Conservation (phyloP, 2,888 invertebrate species). For the Rhamnusium bicolor region DNA sequence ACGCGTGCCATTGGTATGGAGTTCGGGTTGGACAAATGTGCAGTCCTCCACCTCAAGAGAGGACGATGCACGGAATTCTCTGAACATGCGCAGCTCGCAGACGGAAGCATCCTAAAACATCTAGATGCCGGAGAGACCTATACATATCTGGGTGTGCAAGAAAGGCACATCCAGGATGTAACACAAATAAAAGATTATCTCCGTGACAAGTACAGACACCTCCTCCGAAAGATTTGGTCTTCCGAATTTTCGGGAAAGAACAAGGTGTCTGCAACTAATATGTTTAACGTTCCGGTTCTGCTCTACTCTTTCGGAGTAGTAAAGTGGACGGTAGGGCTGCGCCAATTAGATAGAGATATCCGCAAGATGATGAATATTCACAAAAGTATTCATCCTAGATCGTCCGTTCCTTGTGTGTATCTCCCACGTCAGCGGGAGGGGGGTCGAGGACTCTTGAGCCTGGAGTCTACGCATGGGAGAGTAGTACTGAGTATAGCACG, state of each 20-base stretch:
- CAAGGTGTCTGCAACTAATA: background rate
- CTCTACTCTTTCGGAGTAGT: background rate
- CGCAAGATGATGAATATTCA: too few relatives aligned
- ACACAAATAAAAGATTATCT: too few relatives aligned
- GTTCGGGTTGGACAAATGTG: slow-evolving; percentile 1
- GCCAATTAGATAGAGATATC: background rate
- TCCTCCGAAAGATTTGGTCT: background rate
- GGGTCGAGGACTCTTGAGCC: too few relatives aligned
- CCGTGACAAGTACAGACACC: background rate
- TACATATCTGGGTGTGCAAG: background rate
- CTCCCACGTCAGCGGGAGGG: too few relatives aligned
- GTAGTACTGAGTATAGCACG: too few relatives aligned
- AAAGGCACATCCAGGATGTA: too few relatives aligned
- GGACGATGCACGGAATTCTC: background rate
- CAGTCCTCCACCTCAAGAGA: background rate
- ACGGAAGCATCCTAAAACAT: background rate
- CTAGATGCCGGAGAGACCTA: background rate
- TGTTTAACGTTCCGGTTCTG: background rate
- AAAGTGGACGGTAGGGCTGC: background rate
- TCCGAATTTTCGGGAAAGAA: background rate
- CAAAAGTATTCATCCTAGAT: too few relatives aligned
- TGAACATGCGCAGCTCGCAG: background rate
- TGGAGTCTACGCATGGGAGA: too few relatives aligned
- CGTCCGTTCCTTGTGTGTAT: too few relatives aligned
- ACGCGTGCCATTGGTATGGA: background rate